Percentiles rank a stretch among this genome's conserved stretches.
Conservation (phyloP, 2,797 vertebrate genomes). For the Galago senegalensis region DNA sequence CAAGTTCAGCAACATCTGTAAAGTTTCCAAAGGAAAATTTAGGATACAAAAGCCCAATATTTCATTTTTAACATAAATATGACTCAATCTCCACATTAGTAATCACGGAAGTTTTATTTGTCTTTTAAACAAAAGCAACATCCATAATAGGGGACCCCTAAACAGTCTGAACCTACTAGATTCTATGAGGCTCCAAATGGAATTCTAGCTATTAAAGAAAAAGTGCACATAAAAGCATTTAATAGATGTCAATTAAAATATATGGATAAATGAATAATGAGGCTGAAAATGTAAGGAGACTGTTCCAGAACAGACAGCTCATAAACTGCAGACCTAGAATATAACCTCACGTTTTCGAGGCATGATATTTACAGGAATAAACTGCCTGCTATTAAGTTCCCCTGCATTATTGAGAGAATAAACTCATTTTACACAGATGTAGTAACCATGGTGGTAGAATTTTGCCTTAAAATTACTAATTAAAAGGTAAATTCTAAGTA, state of each 20-base stretch:
- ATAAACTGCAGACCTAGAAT: not conserved
- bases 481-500: not conserved
- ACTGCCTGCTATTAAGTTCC: not conserved
- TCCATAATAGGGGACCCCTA: not conserved
- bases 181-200: not conserved
- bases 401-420: not conserved
- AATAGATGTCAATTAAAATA: not conserved
- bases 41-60: not conserved
- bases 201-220: not conserved
- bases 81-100: not conserved
- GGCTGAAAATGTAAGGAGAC: not conserved
- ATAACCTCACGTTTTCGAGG: not conserved
- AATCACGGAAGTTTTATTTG: not conserved
- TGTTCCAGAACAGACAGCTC: not conserved
- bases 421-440: not conserved
- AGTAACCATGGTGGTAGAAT: not conserved
- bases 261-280: not conserved
- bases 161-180: not conserved
- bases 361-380: not conserved
- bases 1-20: not conserved
- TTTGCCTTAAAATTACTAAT: not conserved
- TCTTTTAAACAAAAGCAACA: not conserved
- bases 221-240: not conserved
- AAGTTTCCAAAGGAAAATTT: not conserved
- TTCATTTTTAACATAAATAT: slow-evolving; percentile 28